Evolutionary conservation across 2,888 invertebrate species (phyloP), one percentile per base, ranked within the genome.

Genomic region (Machimus atricapillus): DNA sequence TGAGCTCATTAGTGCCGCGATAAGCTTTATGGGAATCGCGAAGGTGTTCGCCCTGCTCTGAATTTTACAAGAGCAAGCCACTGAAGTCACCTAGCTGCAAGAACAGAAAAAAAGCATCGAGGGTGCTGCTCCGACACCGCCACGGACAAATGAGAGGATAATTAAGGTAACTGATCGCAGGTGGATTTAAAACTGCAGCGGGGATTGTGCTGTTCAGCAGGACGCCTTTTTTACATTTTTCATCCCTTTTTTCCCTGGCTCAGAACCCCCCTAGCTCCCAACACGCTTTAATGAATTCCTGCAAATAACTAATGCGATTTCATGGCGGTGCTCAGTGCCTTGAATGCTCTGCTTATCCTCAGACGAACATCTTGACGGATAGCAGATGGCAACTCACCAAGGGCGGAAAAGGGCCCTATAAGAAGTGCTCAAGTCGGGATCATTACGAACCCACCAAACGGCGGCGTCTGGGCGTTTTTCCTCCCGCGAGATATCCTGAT

Each of bases 321-420:
- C 76, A 76, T 76, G 76, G 37, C n/a, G 76, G 76, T 34, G 76
- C 27, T 76, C 37, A 37, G 76, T 9, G 37, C 34, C 19, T 76
- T 76, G 14, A 37, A 76, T n/a, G 37, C n/a, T 37, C 37, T 34
- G 76, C 76, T 76, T 76, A 76, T 76, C 76, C 76, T 37, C 19
- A 76, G 76, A 76, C 76, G 76, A 76, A 76, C 76, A 76, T 76
- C 76, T 76, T 76, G 76, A 76, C 37, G 76, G 76, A 76, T 76
- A n/a, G 9, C 76, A 76, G n/a, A 76, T 76, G 34, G 27, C 66
- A 66, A 66, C 66, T 66, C 23, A 66, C 19, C 12, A 12, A 23
- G 27, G 3, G 66, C 2, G 12, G 19, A 27, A 7, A 52, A 23
- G 66, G 27, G 23, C 12, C 23, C 43, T 66, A 27, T 8, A 27